Evolutionary conservation across 2,888 invertebrate genomes (phyloP), one percentile per base, ranked within the genome.

Genomic region (Lithophane socia): DNA sequence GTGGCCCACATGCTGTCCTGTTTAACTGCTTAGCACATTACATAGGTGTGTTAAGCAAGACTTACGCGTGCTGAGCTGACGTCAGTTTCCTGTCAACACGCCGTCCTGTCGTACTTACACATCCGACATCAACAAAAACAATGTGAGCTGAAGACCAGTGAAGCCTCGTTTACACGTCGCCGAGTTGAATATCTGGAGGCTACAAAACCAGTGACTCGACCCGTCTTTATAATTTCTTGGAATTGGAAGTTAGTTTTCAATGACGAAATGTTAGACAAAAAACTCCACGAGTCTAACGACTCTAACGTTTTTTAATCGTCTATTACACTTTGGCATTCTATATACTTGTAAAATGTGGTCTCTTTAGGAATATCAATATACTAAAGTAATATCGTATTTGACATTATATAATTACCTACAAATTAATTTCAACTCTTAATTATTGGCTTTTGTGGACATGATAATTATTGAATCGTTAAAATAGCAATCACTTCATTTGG

Each of bases 71-170:
- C 70, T 79, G 24, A 79, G 63, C 68, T 83, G 86, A 82, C 76
- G 66, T 75, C 74, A 70, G 83, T 77, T 83, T 84, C 86, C 86
- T 79, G 74, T 70, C 79, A 83, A 82, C 84, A 86, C 76, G 67
- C 71, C 77, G 24, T 56, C 76, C 74, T 76, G 86, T 79, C 84
- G 84, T 83, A 84, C 84, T 84, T 84, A 83, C 37, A 84, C 73
- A 77, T 84, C 84, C 86, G 86, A 86, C 84, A 68, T 75, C 73
- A 66, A 83, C 86, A 86, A 84, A 84, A 84, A 84, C 84, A 73
- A 83, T 83, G 69, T 60, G 61, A 60, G 56, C 69, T 74, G 42
- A 83, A 83, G 74, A 82, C 85, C 49, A 69, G 72, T 73, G 69
- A 73, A 56, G 85, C 54, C 47, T 9, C 71, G 80, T 84, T 82